phyloP scores from a whole-genome alignment of 92 coral and sea anemone species.

The Zoanthus sociatus region DNA sequence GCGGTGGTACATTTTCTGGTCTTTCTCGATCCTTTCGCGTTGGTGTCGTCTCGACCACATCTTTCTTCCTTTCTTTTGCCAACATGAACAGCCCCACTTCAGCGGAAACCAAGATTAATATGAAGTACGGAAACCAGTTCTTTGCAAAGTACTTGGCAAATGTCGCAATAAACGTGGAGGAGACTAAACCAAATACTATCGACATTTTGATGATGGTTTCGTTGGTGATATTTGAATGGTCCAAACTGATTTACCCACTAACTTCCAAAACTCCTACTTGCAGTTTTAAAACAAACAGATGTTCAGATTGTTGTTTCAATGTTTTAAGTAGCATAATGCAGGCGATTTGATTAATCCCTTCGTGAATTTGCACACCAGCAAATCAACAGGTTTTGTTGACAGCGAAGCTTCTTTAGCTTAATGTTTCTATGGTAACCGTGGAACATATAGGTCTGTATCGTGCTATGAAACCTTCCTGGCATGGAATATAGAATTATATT shows the following conservation, averaged over 20 bases:
- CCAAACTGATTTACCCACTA: background rate
- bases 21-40: conserved; percentile 49
- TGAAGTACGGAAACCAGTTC: conserved; percentile 80
- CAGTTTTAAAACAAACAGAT: background rate
- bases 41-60: conserved; percentile 34
- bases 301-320: background rate
- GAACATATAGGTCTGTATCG: background rate
- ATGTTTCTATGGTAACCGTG: background rate
- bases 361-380: conserved; percentile 18
- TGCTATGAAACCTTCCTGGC: background rate
- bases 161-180: conserved; percentile 71
- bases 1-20: conserved; percentile 5
- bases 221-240: background rate
- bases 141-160: conserved; percentile 72
- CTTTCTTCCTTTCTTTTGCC: conserved; percentile 52
- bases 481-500: background rate
- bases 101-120: conserved; percentile 61
- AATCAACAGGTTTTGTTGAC: background rate
- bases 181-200: conserved; percentile 67
- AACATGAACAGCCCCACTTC: conserved; percentile 69
- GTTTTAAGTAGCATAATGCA: background rate
- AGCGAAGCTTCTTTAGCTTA: background rate
- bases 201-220: conserved; percentile 37
- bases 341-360: background rate
- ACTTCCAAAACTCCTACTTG: background rate